Percentiles rank a stretch among this genome's conserved stretches.
Conservation (phyloP, 2,797 vertebrate genomes). For the Gymnoscopelus braueri region DNA sequence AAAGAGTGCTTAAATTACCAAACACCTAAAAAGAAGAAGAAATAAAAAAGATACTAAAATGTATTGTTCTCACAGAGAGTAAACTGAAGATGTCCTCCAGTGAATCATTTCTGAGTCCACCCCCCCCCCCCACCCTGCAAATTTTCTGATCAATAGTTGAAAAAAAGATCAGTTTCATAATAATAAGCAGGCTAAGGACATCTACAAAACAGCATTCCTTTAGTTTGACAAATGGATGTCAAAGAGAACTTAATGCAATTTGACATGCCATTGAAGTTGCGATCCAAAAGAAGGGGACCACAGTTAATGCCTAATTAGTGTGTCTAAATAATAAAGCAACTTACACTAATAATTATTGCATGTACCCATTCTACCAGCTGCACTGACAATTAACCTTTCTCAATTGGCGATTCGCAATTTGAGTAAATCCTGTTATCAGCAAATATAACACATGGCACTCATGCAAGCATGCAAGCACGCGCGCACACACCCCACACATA, state of each 20-base stretch:
- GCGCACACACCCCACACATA: not conserved
- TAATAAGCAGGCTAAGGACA: slow-evolving; percentile 73
- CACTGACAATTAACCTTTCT: slow-evolving; percentile 85
- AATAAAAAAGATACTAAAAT: slow-evolving; percentile 26
- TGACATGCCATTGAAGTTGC: slow-evolving; percentile 80
- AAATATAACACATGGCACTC: slow-evolving; percentile 83
- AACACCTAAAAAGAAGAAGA: slow-evolving; percentile 34
- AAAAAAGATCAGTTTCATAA: slow-evolving; percentile 70
- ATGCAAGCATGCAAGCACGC: slow-evolving; percentile 53
- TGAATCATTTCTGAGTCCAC: slow-evolving; percentile 56
- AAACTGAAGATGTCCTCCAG: slow-evolving; percentile 43
- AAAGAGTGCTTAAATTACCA: slow-evolving; percentile 40
- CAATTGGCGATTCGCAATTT: slow-evolving; percentile 81
- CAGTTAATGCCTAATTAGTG: slow-evolving; percentile 82
- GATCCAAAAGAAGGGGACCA: slow-evolving; percentile 73
- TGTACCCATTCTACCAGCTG: slow-evolving; percentile 79
- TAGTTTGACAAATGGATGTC: slow-evolving; percentile 75
- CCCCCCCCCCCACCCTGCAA: slow-evolving; percentile 17
- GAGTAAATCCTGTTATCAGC: slow-evolving; percentile 87
- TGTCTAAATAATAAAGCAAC: slow-evolving; percentile 84
- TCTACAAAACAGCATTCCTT: slow-evolving; percentile 77
- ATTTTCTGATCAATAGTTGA: slow-evolving; percentile 74
- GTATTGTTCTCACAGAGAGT: slow-evolving; percentile 50
- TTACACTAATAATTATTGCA: slow-evolving; percentile 82
- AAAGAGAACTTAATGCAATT: slow-evolving; percentile 82